phyloP scores from a whole-genome alignment of 64 coral and sea anemone genomes.

The Acropora yongei region DNA sequence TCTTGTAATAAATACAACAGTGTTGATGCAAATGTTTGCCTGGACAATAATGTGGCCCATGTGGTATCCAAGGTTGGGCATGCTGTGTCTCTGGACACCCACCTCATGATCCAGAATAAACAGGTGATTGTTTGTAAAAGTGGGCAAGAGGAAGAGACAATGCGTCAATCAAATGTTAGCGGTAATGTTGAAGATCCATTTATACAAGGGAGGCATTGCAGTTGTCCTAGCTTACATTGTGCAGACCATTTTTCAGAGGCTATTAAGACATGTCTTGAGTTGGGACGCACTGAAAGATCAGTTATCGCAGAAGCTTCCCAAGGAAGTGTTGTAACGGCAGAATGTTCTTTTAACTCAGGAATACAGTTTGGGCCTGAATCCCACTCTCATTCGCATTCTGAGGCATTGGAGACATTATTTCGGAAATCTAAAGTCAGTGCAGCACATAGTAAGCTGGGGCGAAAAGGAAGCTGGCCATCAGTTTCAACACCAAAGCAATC shows the following conservation, averaged over 20 bases:
- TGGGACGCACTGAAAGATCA: slow-evolving; percentile 33
- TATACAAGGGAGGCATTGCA: slow-evolving; percentile 72
- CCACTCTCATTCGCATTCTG: slow-evolving; percentile 5
- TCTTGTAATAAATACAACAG: not conserved
- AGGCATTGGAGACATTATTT: not conserved
- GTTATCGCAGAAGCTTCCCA: not conserved
- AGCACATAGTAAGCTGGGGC: not conserved
- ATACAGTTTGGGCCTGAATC: not conserved
- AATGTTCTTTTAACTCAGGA: not conserved
- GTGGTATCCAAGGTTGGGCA: slow-evolving; percentile 12
- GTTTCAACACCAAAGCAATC: slow-evolving; percentile 30
- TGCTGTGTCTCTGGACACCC: slow-evolving; percentile 68
- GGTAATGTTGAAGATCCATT: slow-evolving; percentile 55
- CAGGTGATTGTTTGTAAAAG: not conserved
- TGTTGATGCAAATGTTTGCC: not conserved
- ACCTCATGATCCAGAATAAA: slow-evolving; percentile 14
- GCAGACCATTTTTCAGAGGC: slow-evolving; percentile 57
- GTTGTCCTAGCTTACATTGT: slow-evolving; percentile 72
- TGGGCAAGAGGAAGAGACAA: not conserved
- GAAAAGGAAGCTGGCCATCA: slow-evolving; percentile 35
- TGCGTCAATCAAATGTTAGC: not conserved
- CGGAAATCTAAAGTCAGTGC: not conserved
- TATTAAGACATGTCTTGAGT: slow-evolving; percentile 49
- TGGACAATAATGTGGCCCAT: not conserved
- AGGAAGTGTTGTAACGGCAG: not conserved